phyloP scores from a whole-genome alignment of 2,797 vertebrate species.

The Nannoperca australis region DNA sequence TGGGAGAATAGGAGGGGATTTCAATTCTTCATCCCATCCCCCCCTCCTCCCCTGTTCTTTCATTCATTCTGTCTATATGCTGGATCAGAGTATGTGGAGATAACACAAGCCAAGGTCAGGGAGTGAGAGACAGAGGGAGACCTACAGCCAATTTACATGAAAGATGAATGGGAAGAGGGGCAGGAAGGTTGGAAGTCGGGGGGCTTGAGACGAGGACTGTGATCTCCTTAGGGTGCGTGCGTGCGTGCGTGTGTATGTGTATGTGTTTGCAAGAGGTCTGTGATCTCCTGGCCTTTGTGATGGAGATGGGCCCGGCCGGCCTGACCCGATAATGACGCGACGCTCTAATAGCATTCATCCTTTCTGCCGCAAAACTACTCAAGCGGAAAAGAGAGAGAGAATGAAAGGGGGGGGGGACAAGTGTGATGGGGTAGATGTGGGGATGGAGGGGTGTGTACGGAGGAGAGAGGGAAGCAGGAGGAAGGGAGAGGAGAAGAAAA shows the following conservation, averaged over 20 bases:
- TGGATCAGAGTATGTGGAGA: conserved; percentile 90
- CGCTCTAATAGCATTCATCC: conserved; percentile 86
- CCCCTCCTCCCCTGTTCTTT: conserved; percentile 50
- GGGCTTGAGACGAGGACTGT: conserved; percentile 66
- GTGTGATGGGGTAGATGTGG: conserved; percentile 55
- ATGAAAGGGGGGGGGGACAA: conserved; percentile 27
- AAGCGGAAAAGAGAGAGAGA: conserved; percentile 78
- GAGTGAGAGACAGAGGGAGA: conserved; percentile 83
- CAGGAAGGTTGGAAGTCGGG: conserved; percentile 67
- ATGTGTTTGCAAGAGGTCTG: conserved; percentile 73
- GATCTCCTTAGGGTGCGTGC: conserved; percentile 78
- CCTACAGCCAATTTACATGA: conserved; percentile 85
- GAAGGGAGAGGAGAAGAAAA: conserved; percentile 47
- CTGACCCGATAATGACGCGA: conserved; percentile 85
- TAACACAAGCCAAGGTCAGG: conserved; percentile 95
- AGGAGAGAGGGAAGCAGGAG: conserved; percentile 29
- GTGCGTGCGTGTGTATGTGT: conserved; percentile 32
- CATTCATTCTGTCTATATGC: conserved; percentile 72
- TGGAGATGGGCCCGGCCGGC: conserved; percentile 85
- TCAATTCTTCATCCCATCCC: conserved; percentile 51
- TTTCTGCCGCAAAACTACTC: conserved; percentile 84
- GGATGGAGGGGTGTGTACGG: conserved; percentile 49
- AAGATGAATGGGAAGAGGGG: conserved; percentile 80
- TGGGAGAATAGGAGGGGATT: conserved; percentile 67
- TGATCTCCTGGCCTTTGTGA: conserved; percentile 88